Conservation (phyloP, 2,113 vertebrate genomes). For the Bathybates hornii region DNA sequence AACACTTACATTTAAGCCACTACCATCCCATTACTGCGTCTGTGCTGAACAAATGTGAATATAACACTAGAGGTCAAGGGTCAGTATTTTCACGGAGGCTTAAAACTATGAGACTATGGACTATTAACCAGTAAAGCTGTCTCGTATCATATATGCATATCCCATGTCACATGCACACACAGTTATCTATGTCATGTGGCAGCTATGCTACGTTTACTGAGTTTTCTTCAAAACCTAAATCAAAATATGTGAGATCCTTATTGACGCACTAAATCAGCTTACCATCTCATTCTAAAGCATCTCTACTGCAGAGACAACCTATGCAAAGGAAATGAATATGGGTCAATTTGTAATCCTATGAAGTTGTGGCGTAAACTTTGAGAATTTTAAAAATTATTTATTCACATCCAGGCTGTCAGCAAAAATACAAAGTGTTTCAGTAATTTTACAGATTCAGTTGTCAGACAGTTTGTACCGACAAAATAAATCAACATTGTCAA, state of each 20-base stretch:
- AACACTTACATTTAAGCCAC: not conserved
- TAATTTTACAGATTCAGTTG: not conserved
- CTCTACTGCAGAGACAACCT: not conserved
- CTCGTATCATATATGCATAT: fast-evolving
- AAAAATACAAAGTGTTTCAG: not conserved
- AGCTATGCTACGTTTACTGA: not conserved
- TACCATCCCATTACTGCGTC: not conserved
- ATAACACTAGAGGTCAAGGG: not conserved
- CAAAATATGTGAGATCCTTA: not conserved
- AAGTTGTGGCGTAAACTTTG: not conserved
- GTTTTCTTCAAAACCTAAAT: not conserved
- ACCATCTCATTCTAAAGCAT: not conserved
- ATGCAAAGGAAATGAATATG: not conserved
- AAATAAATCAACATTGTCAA: not conserved
- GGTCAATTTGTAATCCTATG: not conserved
- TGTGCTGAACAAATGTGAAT: not conserved
- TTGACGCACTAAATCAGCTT: not conserved
- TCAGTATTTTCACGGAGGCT: not conserved
- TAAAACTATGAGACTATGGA: not conserved
- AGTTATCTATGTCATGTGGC: not conserved
- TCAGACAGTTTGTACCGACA: not conserved
- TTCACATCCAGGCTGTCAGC: fast-evolving
- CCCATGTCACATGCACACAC: not conserved
- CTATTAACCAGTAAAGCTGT: not conserved
- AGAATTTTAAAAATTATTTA: not conserved